Percentiles rank a stretch among this genome's conserved stretches.
These are phyloP conservation scores for Drosophila busckii DNA, from an alignment of 1,140 invertebrate species.

Conservation along the genomic window DNA sequence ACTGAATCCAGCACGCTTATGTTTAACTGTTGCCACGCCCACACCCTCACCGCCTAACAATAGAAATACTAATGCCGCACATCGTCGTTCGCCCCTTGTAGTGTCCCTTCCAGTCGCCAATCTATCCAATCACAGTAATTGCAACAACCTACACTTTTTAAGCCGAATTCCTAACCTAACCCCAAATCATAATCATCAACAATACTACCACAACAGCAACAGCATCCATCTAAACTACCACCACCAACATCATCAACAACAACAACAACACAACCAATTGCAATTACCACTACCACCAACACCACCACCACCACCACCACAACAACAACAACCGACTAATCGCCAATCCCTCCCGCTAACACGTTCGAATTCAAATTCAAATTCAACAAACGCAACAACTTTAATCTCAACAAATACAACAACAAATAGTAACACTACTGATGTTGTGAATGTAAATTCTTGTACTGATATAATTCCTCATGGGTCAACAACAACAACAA, in stretches of 20 bases:
- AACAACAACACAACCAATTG: constrained; percentile 29
- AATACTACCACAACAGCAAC: constrained; percentile 32
- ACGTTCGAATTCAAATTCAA: constrained; percentile 76
- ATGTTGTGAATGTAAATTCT: constrained; percentile 79
- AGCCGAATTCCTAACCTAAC: constrained; percentile 9
- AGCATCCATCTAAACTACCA: constrained; percentile 12
- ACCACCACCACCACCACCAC: constrained; percentile 39
- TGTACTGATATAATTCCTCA: constrained; percentile 78
- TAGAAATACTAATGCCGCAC: background rate
- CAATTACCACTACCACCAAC: constrained; percentile 29
- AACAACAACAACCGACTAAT: constrained; percentile 73
- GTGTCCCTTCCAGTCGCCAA: constrained; percentile 31
- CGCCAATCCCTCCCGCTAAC: constrained; percentile 78
- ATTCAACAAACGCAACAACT: constrained; percentile 75
- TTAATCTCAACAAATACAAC: constrained; percentile 75
- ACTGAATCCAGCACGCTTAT: constrained; percentile 62
- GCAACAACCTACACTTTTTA: constrained; percentile 16
- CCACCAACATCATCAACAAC: constrained; percentile 23
- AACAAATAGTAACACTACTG: constrained; percentile 76
- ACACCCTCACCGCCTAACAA: constrained; percentile 1
- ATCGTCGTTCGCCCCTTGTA: constrained; percentile 30
- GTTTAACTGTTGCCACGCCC: constrained; percentile 50
- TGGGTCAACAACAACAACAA: constrained; percentile 56
- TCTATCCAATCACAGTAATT: constrained; percentile 12
- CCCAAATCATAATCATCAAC: constrained; percentile 36